Conservation (phyloP, 2,113 vertebrate species). For the Myrmecobius fasciatus region DNA sequence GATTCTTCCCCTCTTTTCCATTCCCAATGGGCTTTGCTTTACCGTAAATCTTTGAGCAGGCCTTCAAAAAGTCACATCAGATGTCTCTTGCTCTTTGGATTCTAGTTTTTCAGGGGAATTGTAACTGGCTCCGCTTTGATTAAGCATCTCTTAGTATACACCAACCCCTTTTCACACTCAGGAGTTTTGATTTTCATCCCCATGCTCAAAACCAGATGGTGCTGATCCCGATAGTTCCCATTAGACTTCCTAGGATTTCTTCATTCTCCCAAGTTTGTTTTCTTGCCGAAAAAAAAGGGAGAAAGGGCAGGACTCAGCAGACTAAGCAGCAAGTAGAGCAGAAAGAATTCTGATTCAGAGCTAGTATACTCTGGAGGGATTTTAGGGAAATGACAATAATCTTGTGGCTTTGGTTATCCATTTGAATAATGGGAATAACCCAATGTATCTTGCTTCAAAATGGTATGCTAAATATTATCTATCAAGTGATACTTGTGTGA, state of each 20-base stretch:
- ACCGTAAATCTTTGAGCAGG: constrained; percentile 12
- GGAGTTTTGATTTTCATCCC: constrained; percentile 26
- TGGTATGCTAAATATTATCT: background rate
- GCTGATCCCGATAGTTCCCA: background rate
- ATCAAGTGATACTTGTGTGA: background rate
- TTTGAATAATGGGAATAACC: constrained; percentile 32
- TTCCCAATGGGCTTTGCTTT: constrained; percentile 36
- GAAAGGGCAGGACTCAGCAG: background rate
- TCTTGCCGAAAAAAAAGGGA: constrained; percentile 37
- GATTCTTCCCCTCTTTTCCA: background rate
- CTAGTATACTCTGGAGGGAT: constrained; percentile 34
- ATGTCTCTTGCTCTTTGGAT: constrained; percentile 3
- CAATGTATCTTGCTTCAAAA: constrained; percentile 29
- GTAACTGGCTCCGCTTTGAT: constrained; percentile 17
- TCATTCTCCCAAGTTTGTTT: constrained; percentile 13
- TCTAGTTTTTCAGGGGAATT: constrained; percentile 5
- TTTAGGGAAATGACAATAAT: constrained; percentile 19
- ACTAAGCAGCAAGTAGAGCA: background rate
- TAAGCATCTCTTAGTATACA: constrained; percentile 1
- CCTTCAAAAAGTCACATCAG: background rate
- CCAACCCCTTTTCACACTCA: background rate
- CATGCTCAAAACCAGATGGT: background rate
- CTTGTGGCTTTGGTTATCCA: background rate
- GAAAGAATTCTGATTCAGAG: background rate
- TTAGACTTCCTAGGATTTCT: constrained; percentile 30